A percentile compares a stretch with the other conserved stretches of the same genome.
phyloP scores from a whole-genome alignment of 2,113 vertebrate species.

The Brevimyrus niger region DNA sequence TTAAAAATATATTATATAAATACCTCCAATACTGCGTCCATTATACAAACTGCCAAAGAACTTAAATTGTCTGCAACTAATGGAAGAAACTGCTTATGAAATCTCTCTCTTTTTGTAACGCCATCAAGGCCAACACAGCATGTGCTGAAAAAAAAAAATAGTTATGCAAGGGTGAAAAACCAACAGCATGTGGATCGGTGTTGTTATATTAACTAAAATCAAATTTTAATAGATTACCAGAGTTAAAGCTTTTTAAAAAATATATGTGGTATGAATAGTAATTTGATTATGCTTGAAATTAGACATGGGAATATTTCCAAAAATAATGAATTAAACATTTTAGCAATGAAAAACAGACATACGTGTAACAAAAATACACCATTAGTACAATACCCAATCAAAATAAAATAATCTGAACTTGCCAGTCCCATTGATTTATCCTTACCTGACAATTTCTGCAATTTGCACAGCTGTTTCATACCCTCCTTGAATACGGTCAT shows the following conservation, averaged over 20 bases:
- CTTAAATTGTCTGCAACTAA: conserved; percentile 62
- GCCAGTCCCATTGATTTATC: background rate
- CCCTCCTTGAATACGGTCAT: background rate
- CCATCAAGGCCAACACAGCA: conserved; percentile 72
- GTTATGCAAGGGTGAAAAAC: background rate
- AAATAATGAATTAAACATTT: background rate
- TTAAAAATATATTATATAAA: background rate
- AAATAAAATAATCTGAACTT: background rate
- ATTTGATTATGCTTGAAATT: background rate
- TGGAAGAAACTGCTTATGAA: conserved; percentile 68
- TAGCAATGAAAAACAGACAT: background rate
- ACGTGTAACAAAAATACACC: background rate
- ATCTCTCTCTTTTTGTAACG: conserved; percentile 63
- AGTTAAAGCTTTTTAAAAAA: background rate
- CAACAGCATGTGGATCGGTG: background rate
- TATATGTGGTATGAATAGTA: background rate
- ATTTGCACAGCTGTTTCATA: background rate
- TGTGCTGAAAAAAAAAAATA: conserved; percentile 46
- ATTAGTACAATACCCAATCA: background rate
- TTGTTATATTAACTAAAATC: background rate
- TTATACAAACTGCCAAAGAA: conserved; percentile 60
- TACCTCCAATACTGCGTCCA: conserved; percentile 32
- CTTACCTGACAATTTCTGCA: conserved; percentile 19
- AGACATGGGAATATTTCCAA: background rate
- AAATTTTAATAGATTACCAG: background rate